Conservation (phyloP, 2,888 invertebrate species). For the Brachyopa scutellaris region DNA sequence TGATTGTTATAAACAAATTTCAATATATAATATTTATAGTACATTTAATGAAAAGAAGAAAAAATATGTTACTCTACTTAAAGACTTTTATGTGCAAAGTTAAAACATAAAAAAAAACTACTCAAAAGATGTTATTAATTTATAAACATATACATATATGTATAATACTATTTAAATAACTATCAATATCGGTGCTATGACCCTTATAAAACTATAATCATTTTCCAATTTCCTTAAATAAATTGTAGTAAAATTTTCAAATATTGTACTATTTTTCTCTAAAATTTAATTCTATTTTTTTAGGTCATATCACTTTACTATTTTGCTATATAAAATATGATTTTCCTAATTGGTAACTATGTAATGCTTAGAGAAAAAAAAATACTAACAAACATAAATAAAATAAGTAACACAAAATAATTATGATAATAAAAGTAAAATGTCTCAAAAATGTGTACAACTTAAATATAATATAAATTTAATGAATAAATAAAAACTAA, state of each 20-base stretch:
- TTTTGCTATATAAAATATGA: not conserved
- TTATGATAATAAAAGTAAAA: constrained; percentile 2
- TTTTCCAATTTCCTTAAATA: not conserved
- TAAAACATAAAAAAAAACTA: not conserved
- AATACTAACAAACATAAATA: constrained; percentile 8
- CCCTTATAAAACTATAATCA: constrained; percentile 9
- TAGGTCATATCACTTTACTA: constrained; percentile 39
- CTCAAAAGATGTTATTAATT: not conserved
- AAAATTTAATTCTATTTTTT: not conserved
- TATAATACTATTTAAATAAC: not conserved
- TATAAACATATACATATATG: not conserved
- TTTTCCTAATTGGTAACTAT: not conserved
- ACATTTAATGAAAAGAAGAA: constrained; percentile 4
- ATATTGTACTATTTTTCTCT: too few relatives aligned
- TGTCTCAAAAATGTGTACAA: constrained; percentile 14
- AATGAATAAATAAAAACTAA: constrained; percentile 58
- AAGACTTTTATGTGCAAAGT: constrained; percentile 53
- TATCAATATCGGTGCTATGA: constrained; percentile 48
- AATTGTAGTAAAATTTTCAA: too few relatives aligned
- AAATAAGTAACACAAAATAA: not conserved
- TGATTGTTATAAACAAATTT: constrained; percentile 37
- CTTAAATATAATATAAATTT: constrained; percentile 29
- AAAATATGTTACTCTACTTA: constrained; percentile 42
- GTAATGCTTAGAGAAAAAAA: constrained; percentile 21
- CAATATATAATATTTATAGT: not conserved